phyloP scores from a whole-genome alignment of 2,797 vertebrate species.

The Vespertilio murinus region DNA sequence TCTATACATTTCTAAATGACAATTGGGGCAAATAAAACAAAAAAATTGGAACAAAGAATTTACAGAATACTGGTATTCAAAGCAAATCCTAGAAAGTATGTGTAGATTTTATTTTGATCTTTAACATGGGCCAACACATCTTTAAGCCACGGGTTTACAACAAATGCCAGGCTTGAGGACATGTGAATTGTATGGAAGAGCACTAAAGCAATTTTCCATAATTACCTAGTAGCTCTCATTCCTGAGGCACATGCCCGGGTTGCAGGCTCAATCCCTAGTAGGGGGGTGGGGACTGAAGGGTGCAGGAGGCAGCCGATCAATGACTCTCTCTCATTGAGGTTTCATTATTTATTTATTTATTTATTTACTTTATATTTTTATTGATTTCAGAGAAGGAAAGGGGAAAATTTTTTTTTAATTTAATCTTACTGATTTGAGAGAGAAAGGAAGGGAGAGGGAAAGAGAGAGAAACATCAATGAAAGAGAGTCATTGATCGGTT shows the following conservation, averaged over 20 bases:
- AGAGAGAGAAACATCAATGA: no score
- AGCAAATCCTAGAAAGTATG: slow-evolving; percentile 43
- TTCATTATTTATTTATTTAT: no score
- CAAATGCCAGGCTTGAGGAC: neutral
- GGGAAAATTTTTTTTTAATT: no score
- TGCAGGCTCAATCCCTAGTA: no score
- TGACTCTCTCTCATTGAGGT: no score
- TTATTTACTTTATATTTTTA: no score
- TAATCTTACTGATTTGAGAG: no score
- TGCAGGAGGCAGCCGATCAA: no score
- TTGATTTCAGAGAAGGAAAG: no score
- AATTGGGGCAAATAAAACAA: slow-evolving; percentile 2
- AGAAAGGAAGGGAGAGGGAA: no score
- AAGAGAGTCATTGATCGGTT: no score
- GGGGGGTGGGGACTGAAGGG: no score
- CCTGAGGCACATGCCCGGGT: neutral
- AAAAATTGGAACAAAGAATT: neutral
- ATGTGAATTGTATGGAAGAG: slow-evolving; percentile 50
- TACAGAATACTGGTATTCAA: neutral
- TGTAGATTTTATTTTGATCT: slow-evolving; percentile 2
- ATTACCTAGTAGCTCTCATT: slow-evolving; percentile 69
- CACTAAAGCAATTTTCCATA: slow-evolving; percentile 49
- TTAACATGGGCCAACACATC: neutral
- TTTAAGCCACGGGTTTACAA: slow-evolving; percentile 17
- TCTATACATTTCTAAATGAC: neutral